phyloP scores from a whole-genome alignment of 2,113 vertebrate species.

The Gambusia affinis region DNA sequence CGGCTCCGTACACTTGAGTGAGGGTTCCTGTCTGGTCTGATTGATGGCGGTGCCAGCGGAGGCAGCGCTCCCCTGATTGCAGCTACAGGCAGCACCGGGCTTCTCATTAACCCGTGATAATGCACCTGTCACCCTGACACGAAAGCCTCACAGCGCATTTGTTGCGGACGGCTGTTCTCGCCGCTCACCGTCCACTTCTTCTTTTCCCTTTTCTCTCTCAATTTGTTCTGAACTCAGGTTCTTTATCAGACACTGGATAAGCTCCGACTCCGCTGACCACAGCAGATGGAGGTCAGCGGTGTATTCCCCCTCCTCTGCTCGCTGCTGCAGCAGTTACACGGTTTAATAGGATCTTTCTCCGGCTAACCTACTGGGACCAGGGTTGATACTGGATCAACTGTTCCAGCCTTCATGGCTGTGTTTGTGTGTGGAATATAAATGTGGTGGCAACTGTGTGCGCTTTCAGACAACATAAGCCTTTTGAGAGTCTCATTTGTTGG shows the following conservation, averaged over 20 bases:
- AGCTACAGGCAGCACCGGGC: slow-evolving; percentile 64
- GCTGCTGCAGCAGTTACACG: slow-evolving; percentile 35
- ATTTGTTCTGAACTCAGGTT: slow-evolving; percentile 5
- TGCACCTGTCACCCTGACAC: slow-evolving; percentile 68
- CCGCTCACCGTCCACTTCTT: slow-evolving; percentile 24
- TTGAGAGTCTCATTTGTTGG: slow-evolving; percentile 24
- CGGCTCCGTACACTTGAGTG: slow-evolving; percentile 18
- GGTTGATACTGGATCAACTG: slow-evolving; percentile 36
- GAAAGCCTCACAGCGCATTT: slow-evolving; percentile 56
- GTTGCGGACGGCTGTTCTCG: slow-evolving; percentile 39
- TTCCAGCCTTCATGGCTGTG: slow-evolving; percentile 13
- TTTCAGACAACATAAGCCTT: slow-evolving; percentile 45
- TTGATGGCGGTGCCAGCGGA: slow-evolving; percentile 58
- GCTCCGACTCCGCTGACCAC: slow-evolving; percentile 30
- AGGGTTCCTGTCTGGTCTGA: slow-evolving; percentile 58
- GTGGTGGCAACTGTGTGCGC: slow-evolving; percentile 22
- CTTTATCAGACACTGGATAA: slow-evolving; percentile 24
- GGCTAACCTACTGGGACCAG: slow-evolving; percentile 27
- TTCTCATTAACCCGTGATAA: slow-evolving; percentile 79
- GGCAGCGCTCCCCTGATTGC: slow-evolving; percentile 48
- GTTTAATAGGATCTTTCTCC: slow-evolving; percentile 55
- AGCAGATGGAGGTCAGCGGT: slow-evolving; percentile 53
- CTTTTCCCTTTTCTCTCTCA: slow-evolving; percentile 21
- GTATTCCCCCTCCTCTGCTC: background rate
- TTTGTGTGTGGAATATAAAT: slow-evolving; percentile 47